These are phyloP conservation scores for Panonychus citri DNA, from an alignment of 1,140 invertebrate species.

Conservation along the genomic window DNA sequence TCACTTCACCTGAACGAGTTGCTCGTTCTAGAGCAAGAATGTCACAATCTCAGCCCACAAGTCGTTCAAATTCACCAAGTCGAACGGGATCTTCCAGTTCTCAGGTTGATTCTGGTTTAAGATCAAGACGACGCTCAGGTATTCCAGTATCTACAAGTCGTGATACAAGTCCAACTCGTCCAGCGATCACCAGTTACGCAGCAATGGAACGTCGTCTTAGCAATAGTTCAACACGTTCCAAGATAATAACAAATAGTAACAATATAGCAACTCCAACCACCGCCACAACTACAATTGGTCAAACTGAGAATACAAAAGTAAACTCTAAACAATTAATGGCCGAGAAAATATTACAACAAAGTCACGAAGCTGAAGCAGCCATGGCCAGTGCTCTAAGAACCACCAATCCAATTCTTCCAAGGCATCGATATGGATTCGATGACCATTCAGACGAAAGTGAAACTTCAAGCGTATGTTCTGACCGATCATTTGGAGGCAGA, in stretches of 20 bases:
- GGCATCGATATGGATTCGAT: slow-evolving; percentile 35
- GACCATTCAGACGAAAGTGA: slow-evolving; percentile 77
- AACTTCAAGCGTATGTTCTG: slow-evolving; percentile 80
- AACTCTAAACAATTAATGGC: slow-evolving; percentile 31
- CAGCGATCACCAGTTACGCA: neutral
- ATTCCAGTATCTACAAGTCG: slow-evolving; percentile 40
- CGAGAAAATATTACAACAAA: slow-evolving; percentile 57
- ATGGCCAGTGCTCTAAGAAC: slow-evolving; percentile 30
- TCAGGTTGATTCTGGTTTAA: neutral
- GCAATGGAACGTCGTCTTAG: slow-evolving; percentile 3
- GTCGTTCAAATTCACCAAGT: slow-evolving; percentile 56
- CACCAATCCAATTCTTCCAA: neutral
- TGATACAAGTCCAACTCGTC: slow-evolving; percentile 14
- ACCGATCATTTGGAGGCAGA: slow-evolving; percentile 43
- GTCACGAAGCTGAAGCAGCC: slow-evolving; percentile 59
- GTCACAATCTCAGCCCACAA: slow-evolving; percentile 29
- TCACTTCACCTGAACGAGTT: neutral
- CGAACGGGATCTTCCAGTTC: neutral
- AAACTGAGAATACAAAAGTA: neutral
- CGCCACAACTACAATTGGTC: too few species aligned
- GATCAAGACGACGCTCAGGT: slow-evolving; percentile 25
- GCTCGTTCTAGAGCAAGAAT: neutral
- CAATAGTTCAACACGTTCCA: neutral
- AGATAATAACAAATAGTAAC: neutral
- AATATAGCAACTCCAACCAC: too few species aligned